Base-by-base conservation (phyloP, 2,797 vertebrate genomes). In the Poeciliopsis paucimaculata region DNA sequence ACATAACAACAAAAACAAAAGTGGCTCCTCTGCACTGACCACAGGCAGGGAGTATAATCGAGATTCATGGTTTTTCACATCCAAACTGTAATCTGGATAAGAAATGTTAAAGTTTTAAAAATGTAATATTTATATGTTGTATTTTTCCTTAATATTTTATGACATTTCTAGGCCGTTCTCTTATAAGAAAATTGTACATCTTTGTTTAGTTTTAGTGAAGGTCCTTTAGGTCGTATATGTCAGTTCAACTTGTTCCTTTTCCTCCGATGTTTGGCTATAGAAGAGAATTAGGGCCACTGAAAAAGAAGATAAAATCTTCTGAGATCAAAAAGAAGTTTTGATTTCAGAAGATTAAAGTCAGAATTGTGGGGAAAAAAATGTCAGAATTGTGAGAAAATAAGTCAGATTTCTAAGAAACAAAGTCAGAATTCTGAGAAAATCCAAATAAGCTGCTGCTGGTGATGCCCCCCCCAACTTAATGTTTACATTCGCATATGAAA, bases 1-100 rank as follows among this genome's bases (percentile, higher is more conserved):
- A 9, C 72, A 66, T 28, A 79, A 73, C n/a, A 76, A 46, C 31
- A 76, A 46, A 60, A 75, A 39, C 71, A 77, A 11, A 71, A 77
- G 2, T 75, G 79, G 49, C 53, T 53, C 18, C 20, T 82, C 55
- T 9, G 15, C 7, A 34, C 60, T 28, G 70, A 47, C 60, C 66
- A 18, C 73, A 64, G 28, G 28, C 77, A 31, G 45, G 20, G 49
- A 57, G 68, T 71, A 26, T 72, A 45, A 20, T 2, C 34, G 3
- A 62, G 71, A 78, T 81, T 80, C 39, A 47, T 31, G 53, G 66
- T 45, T 45, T 23, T 7, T 1, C 66, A 9, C 28, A 7, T 0
- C 18, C 11, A 36, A 78, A 71, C 64, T 31, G 7, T 62, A 36
- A n/a, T 18, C 46, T 26, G 28, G 49, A 36, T 41, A 64, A 66